Percentiles rank a stretch among this genome's conserved stretches.
Evolutionary conservation across 2,888 invertebrate species (phyloP).

Genomic region (Rhodophaea formosa): DNA sequence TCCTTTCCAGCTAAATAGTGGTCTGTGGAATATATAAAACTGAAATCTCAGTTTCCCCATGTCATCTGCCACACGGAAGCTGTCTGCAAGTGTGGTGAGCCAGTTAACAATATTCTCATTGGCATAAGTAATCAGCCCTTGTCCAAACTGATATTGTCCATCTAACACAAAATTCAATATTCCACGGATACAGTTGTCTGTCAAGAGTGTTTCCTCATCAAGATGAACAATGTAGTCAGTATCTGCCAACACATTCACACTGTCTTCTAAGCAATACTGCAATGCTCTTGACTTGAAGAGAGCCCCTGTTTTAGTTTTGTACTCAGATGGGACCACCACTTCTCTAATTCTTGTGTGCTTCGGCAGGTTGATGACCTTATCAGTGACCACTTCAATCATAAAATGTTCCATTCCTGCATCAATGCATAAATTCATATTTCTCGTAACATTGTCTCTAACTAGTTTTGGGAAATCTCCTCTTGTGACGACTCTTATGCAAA

Average conservation of each 20-base stretch:
- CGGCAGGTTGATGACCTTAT: conserved; percentile 89
- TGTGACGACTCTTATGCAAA: conserved; percentile 96
- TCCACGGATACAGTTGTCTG: conserved; percentile 94
- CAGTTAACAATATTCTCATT: conserved; percentile 98
- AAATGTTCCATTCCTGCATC: conserved; percentile 97
- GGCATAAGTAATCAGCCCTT: conserved; percentile 97
- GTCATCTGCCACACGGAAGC: conserved; percentile 97
- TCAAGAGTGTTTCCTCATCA: conserved; percentile 97
- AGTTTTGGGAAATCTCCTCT: conserved; percentile 96
- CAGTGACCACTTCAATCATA: conserved; percentile 97
- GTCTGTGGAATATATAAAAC: conserved; percentile 95
- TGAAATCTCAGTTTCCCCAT: conserved; percentile 98
- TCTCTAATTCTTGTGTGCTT: conserved; percentile 91
- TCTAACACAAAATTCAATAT: conserved; percentile 96
- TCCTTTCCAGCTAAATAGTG: conserved; percentile 98
- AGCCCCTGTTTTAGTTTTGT: conserved; percentile 94
- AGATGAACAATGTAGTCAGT: conserved; percentile 98
- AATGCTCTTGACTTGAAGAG: conserved; percentile 96
- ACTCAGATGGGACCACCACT: conserved; percentile 92
- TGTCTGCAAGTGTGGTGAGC: conserved; percentile 97
- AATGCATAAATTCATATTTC: conserved; percentile 92
- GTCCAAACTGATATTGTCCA: conserved; percentile 97
- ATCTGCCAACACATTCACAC: conserved; percentile 91
- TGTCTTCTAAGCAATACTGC: conserved; percentile 96
- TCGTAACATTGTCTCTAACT: conserved; percentile 91